Conservation (phyloP, 2,888 invertebrate genomes). For the Cremastobaeus sp. region DNA sequence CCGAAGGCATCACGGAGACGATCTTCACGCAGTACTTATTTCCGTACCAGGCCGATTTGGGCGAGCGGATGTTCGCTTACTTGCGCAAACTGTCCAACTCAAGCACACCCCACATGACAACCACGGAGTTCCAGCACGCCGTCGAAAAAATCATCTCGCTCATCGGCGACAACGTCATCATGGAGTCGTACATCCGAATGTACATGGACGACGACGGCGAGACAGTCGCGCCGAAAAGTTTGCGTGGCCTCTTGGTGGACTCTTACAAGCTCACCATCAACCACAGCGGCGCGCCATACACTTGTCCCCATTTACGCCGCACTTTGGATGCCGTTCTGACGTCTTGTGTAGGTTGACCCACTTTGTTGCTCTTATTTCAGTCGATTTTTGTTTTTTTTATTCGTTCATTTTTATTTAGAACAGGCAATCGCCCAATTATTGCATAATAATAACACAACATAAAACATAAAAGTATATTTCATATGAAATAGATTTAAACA, state of each 20-base stretch:
- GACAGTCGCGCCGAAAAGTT: constrained; percentile 82
- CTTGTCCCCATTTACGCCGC: constrained; percentile 84
- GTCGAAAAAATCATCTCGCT: constrained; percentile 83
- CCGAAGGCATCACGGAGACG: constrained; percentile 85
- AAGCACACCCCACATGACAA: constrained; percentile 19
- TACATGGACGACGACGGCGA: constrained; percentile 75
- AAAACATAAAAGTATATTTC: no score
- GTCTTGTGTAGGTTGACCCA: constrained; percentile 81
- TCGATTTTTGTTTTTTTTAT: background rate
- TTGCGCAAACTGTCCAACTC: constrained; percentile 42
- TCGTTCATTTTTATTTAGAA: no score
- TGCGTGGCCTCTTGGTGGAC: constrained; percentile 84
- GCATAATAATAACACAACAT: no score
- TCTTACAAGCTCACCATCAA: constrained; percentile 90
- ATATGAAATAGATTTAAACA: no score
- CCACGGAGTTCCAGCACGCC: constrained; percentile 84
- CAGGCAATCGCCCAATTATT: no score
- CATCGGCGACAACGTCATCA: constrained; percentile 80
- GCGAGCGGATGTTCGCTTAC: constrained; percentile 82
- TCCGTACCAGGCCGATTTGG: constrained; percentile 87
- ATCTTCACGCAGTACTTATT: constrained; percentile 88
- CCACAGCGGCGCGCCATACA: constrained; percentile 81
- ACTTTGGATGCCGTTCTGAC: constrained; percentile 86
- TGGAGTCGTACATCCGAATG: constrained; percentile 85
- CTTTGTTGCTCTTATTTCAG: constrained; percentile 18